Conservation (phyloP, 1,140 invertebrate genomes). For the Drosophila arawakana region DNA sequence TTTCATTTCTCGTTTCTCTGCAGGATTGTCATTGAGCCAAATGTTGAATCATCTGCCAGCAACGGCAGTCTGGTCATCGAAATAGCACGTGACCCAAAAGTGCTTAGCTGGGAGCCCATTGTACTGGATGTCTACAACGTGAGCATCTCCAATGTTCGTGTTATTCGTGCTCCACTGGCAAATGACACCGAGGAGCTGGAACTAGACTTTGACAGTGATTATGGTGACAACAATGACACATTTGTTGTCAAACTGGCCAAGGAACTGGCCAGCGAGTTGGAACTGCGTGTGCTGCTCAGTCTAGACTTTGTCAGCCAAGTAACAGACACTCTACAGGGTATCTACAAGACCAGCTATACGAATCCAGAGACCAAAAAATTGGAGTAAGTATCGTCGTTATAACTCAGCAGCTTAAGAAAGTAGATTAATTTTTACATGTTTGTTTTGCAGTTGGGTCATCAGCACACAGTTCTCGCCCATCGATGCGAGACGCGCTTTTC, state of each 20-base stretch:
- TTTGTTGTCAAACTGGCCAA: slow-evolving; percentile 68
- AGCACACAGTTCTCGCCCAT: slow-evolving; percentile 93
- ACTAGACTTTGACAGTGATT: slow-evolving; percentile 76
- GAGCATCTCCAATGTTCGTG: slow-evolving; percentile 74
- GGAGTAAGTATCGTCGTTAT: slow-evolving; percentile 86
- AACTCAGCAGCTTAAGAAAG: background rate
- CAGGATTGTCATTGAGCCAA: slow-evolving; percentile 81
- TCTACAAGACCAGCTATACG: slow-evolving; percentile 92
- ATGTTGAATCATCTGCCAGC: slow-evolving; percentile 59
- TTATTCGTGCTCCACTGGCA: slow-evolving; percentile 46
- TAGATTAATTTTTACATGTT: background rate
- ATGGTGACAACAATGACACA: slow-evolving; percentile 73
- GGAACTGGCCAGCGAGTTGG: slow-evolving; percentile 38
- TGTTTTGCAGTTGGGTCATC: slow-evolving; percentile 86
- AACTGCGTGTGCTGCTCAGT: slow-evolving; percentile 82
- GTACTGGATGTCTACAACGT: slow-evolving; percentile 81
- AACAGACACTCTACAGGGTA: slow-evolving; percentile 89
- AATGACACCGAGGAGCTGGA: slow-evolving; percentile 64
- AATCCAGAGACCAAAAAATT: slow-evolving; percentile 86
- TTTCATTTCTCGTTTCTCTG: slow-evolving; percentile 26
- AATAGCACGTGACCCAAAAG: slow-evolving; percentile 71
- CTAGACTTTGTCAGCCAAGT: slow-evolving; percentile 89
- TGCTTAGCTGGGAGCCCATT: slow-evolving; percentile 72
- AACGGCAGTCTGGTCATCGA: slow-evolving; percentile 77
- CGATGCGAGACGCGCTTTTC: slow-evolving; percentile 92